Evolutionary conservation across 2,797 vertebrate genomes (phyloP).

Genomic region (Cetoscarus ocellatus): DNA sequence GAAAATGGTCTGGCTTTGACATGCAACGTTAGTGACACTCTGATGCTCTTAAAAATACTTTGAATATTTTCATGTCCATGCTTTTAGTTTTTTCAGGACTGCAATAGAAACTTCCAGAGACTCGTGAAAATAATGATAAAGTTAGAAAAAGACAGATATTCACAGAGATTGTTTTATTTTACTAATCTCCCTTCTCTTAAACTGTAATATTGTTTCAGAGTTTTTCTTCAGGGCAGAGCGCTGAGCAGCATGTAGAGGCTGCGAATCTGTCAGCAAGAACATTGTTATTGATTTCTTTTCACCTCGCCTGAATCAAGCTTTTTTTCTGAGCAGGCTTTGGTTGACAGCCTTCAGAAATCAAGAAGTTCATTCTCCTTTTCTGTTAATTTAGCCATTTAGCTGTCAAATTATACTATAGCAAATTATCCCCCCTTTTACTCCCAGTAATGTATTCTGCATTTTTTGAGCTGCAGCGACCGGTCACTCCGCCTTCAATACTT

Average conservation of each 20-base stretch:
- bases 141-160: neutral
- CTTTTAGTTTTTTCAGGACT: too few relatives aligned
- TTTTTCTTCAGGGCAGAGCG: slow-evolving; percentile 27
- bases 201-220: neutral
- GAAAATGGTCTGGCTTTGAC: neutral
- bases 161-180: neutral
- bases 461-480: slow-evolving; percentile 35
- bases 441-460: slow-evolving; percentile 11
- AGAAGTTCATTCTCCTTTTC: slow-evolving; percentile 1
- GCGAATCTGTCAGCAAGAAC: slow-evolving; percentile 60
- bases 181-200: neutral
- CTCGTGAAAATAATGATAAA: neutral
- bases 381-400: slow-evolving; percentile 20
- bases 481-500: slow-evolving; percentile 39
- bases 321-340: slow-evolving; percentile 10
- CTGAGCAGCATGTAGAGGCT: slow-evolving; percentile 37
- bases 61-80: too few relatives aligned
- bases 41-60: too few relatives aligned
- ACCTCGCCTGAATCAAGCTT: slow-evolving; percentile 35
- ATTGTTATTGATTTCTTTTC: slow-evolving; percentile 71
- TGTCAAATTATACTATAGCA: slow-evolving; percentile 19
- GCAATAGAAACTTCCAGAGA: too few relatives aligned
- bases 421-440: slow-evolving; percentile 46
- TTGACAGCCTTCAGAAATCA: slow-evolving; percentile 13
- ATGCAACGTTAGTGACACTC: neutral